Evolutionary conservation across 1,140 invertebrate species (phyloP), one percentile per base, ranked within the genome.

Genomic region (Drosophila seguyi): DNA sequence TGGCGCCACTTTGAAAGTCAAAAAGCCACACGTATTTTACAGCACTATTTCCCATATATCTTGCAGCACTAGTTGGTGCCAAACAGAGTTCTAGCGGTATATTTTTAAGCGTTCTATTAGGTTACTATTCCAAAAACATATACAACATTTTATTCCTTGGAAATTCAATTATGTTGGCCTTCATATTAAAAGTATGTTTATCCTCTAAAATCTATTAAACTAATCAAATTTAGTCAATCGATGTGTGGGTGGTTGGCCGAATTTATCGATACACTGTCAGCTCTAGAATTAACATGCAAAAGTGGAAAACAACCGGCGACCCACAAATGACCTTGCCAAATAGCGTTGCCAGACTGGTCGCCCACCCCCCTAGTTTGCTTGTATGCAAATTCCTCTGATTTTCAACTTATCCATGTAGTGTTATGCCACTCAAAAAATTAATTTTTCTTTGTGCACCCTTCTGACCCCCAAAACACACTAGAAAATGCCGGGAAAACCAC

Each of bases 261-360:
- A 16, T 6, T 10, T 36, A 53, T 53, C 18, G 31, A 16, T 22
- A 10, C 0, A 25, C 6, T 55, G 8, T 22, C 52, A 38, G 2
- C 52, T 22, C 36, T 55, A 55, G 3, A 66, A 44, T 62, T 45
- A 20, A 53, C 29, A 62, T 81, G 60, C 83, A 87, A 79, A 76
- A 72, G 75, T 87, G 66, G 36, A 29, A 14, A 55, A 39, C 60
- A 50, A 41, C 22, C 58, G 27, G 52, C 52, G 52, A 55, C 52
- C 52, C 52, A 55, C 52, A 55, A 55, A 75, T 90, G 82, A 90
- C 86, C 86, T 90, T 90, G 82, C 87, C 76, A 38, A 22, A 77
- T 20, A 76, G 62, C 62, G 78, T 63, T 86, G 74, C 72, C 52
- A 55, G 52, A 55, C 14, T n/a, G 0, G 1, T 1, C 8, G 34